Evolutionary conservation across 2,113 vertebrate genomes (phyloP), one percentile per base, ranked within the genome.

Genomic region (Neolamprologus modestus): DNA sequence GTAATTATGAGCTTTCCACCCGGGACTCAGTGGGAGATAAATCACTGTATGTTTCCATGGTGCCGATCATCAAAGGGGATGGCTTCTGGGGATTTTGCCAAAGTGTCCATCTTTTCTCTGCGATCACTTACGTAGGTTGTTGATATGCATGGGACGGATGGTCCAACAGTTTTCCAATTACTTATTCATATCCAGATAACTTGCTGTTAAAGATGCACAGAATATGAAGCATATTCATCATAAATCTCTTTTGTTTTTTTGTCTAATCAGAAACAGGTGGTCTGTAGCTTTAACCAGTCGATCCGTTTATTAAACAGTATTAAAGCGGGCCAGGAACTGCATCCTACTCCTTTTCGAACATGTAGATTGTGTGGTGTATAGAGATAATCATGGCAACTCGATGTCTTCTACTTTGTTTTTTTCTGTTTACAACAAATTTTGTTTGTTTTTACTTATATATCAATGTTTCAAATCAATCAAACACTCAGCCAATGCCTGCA

Each of bases 1-100:
- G 66, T 95, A 95, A 94, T 94, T 92, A 94, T 89, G 90, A 93
- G 92, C 80, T 92, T 90, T 88, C 90, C 91, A 91, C 84, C 47
- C 66, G 4, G 88, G 92, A 91, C 87, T 24, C 50, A 1, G 45
- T 85, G 89, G 91, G 80, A 82, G 85, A 86, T 87, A 92, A 92
- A 90, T 90, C 33, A 7, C 35, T 57, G 78, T 63, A 92, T 53
- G 93, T 95, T 94, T 92, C 91, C 94, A 94, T 94, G 92, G 91
- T 3, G 86, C 88, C 68, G 6, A 61, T 81, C 84, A 83, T 92
- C 89, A 89, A 91, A 92, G 84, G 81, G 88, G 86, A 84, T 61
- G 89, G 71, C 66, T 90, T 83, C 21, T 8, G 50, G 91, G 83
- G 88, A 84, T 45, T 68, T 71, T 31, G 71, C 85, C 76, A 89